A percentile compares a stretch with the other conserved stretches of the same genome.
phyloP scores from a whole-genome alignment of 2,797 vertebrate genomes.

The Gymnoscopelus braueri region DNA sequence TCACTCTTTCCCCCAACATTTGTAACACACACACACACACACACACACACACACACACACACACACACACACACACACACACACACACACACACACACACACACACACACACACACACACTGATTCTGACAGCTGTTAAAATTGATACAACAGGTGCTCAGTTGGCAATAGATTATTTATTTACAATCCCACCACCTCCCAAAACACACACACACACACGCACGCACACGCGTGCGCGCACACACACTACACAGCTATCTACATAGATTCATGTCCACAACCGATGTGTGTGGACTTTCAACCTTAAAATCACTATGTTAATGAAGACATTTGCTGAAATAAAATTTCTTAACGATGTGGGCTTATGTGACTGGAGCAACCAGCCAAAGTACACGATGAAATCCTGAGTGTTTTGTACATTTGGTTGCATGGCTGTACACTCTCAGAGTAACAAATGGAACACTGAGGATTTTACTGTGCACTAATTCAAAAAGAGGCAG shows the following conservation, averaged over 20 bases:
- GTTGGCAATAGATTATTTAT: not conserved
- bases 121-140: not conserved
- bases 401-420: too few relatives aligned
- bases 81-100: too few relatives aligned
- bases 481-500: too few relatives aligned
- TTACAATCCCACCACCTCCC: too few relatives aligned
- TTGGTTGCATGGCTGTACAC: too few relatives aligned
- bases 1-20: not conserved
- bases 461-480: too few relatives aligned
- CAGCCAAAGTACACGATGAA: not conserved
- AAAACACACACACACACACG: not conserved
- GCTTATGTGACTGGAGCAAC: not conserved
- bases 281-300: slow-evolving; percentile 2
- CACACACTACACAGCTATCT: not conserved
- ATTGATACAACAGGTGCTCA: not conserved
- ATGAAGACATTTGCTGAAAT: not conserved
- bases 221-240: not conserved
- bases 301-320: slow-evolving; percentile 1
- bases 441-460: too few relatives aligned
- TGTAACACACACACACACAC: slow-evolving; percentile 1
- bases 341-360: too few relatives aligned
- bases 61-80: too few relatives aligned
- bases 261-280: not conserved
- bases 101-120: too few relatives aligned
- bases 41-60: not conserved